Percentiles rank a stretch among this genome's conserved stretches.
These are phyloP conservation scores for Artemisiospiza belli DNA, from an alignment of 2,113 vertebrate species.

Conservation along the genomic window DNA sequence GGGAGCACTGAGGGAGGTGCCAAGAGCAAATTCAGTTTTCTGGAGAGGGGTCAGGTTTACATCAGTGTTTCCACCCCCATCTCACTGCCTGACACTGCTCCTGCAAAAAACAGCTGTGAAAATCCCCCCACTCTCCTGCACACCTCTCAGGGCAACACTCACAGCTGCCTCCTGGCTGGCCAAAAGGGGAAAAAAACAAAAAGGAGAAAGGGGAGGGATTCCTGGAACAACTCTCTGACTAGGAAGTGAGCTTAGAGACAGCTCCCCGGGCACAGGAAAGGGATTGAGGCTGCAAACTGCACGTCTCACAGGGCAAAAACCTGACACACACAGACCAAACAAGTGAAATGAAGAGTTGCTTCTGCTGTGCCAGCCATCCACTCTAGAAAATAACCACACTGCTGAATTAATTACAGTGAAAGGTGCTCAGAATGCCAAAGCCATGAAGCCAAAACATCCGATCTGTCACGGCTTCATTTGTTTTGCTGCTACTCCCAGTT, in stretches of 20 bases:
- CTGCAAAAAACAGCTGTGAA: background rate
- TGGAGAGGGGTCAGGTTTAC: background rate
- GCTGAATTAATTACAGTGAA: background rate
- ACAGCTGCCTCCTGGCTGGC: background rate
- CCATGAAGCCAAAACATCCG: background rate
- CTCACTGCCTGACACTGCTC: background rate
- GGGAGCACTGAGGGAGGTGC: background rate
- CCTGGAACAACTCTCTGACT: background rate
- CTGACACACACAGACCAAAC: accelerated
- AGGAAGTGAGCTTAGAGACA: background rate
- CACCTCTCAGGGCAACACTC: background rate
- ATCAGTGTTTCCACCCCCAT: background rate
- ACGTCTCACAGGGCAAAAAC: background rate
- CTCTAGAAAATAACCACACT: background rate
- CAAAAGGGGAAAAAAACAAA: background rate
- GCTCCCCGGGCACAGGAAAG: background rate
- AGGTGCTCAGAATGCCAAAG: background rate
- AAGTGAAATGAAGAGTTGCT: background rate
- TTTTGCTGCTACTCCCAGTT: background rate
- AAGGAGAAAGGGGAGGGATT: background rate
- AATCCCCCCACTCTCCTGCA: accelerated
- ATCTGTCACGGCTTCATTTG: background rate
- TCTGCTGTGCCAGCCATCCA: background rate
- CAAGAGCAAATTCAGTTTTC: background rate
- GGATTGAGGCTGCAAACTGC: background rate